Base-by-base conservation (phyloP, 1,140 invertebrate species). In the Brachionus asplanchnoidis region DNA sequence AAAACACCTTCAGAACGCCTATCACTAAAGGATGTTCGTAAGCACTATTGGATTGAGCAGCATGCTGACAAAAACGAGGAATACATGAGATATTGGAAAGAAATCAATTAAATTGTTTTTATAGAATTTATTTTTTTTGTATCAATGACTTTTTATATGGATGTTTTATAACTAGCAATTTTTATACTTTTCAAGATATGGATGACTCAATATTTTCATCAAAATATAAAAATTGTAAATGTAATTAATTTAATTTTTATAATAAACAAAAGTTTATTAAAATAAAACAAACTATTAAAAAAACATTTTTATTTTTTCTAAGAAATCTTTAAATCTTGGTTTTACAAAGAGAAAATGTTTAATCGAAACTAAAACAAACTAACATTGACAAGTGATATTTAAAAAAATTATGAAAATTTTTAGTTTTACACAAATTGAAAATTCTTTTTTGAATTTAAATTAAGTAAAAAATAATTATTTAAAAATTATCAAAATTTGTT, bases 61-160 rank as follows among this genome's bases (percentile, higher is more conserved):
- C 60, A 84, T 56, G 82, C 82, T 44, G 82, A 84, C 2, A 84
- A 82, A 68, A 82, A 82, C 36, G 79, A 82, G 28, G 79, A 82
- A 26, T 82, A 65, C n/a, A 82, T 82, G 32, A 60, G 65, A 82
- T 82, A 82, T 11, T 82, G 79, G 79, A 60, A 68, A 60, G 79
- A 82, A 26, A 12, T 82, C 11, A 68, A 68, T 68, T 68, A 20
- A 12, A 40, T 73, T 73, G 36, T 68, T 68, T 36, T 28, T 7
- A 26, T 9, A 66, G 12, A 32, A 32, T 28, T 7, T 1, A 68
- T n/a, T 32, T 40, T 68, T 36, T 36, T 68, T n/a, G n/a, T 32
- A 0, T 4, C n/a, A 32, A 68, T 20, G 26, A 9, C 44, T n/a
- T 50, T 70, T 70, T 17, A 28, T 36, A 32, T 70, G 66, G 12